phyloP scores from a whole-genome alignment of 1,140 invertebrate genomes.

The Phymastichus coffea region DNA sequence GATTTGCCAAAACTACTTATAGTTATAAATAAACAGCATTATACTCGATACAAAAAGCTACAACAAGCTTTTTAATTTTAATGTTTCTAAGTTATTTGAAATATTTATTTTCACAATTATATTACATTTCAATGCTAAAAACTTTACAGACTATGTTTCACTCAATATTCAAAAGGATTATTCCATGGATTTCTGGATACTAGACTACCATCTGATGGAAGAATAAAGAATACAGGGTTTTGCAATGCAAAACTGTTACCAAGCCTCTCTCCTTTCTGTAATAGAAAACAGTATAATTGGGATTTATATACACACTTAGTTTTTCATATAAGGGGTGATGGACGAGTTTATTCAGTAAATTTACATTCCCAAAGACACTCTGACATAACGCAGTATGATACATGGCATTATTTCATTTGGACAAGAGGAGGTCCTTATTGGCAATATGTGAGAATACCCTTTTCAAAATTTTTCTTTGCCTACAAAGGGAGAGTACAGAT shows the following conservation, averaged over 20 bases:
- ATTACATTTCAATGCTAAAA: conserved; percentile 12
- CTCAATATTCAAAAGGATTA: conserved; percentile 67
- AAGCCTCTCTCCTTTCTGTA: conserved; percentile 79
- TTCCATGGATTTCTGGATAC: conserved; percentile 76
- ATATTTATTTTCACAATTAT: too few species aligned
- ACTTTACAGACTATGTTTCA: conserved; percentile 60
- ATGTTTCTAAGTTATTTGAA: conserved; percentile 2
- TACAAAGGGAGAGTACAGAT: conserved; percentile 88
- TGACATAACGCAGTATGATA: conserved; percentile 83
- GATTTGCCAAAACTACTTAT: too few species aligned
- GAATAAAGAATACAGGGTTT: conserved; percentile 72
- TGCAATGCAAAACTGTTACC: conserved; percentile 71
- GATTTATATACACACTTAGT: conserved; percentile 77
- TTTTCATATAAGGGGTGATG: conserved; percentile 86
- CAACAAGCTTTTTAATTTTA: too few species aligned
- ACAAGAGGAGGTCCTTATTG: conserved; percentile 96
- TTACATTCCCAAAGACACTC: conserved; percentile 68
- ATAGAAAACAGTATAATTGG: conserved; percentile 73
- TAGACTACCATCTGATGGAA: conserved; percentile 77
- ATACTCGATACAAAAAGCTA: too few species aligned
- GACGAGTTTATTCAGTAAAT: conserved; percentile 81
- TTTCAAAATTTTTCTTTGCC: conserved; percentile 87
- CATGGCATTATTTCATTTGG: conserved; percentile 78
- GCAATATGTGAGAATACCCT: conserved; percentile 92
- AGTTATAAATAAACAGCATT: too few species aligned